A percentile compares a stretch with the other conserved stretches of the same genome.
Evolutionary conservation across 2,888 invertebrate species (phyloP).

Genomic region (Rhamnusium bicolor): DNA sequence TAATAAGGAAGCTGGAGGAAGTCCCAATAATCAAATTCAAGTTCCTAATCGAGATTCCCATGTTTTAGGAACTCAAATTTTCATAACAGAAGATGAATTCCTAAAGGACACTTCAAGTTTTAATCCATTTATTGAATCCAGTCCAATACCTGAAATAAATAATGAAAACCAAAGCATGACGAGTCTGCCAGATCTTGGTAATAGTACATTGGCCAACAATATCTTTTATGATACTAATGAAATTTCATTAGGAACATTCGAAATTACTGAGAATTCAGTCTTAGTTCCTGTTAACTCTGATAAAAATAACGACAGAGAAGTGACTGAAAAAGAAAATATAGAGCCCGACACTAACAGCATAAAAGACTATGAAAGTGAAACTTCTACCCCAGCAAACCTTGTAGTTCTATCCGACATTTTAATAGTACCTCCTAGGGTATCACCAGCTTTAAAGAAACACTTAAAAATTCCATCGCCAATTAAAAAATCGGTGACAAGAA

Average conservation of each 20-base stretch:
- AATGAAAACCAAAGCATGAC: not conserved
- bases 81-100: not conserved
- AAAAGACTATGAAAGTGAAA: not conserved
- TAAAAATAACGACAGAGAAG: not conserved
- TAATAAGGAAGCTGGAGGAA: not conserved
- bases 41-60: not conserved
- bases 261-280: not conserved
- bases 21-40: not conserved
- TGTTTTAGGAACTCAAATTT: slow-evolving; percentile 1
- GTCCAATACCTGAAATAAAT: not conserved
- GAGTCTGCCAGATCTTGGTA: not conserved
- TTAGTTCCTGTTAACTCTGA: not conserved
- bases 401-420: not conserved
- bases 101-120: slow-evolving; percentile 1
- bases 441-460: not conserved
- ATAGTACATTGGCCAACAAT: not conserved
- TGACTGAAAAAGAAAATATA: not conserved
- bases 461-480: slow-evolving; percentile 1
- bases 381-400: not conserved
- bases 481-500: not conserved
- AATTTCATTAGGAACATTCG: not conserved
- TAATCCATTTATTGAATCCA: not conserved
- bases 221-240: not conserved
- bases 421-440: not conserved
- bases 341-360: not conserved